Evolutionary conservation across 2,113 vertebrate species (phyloP).

Genomic region (Haemorhous mexicanus): DNA sequence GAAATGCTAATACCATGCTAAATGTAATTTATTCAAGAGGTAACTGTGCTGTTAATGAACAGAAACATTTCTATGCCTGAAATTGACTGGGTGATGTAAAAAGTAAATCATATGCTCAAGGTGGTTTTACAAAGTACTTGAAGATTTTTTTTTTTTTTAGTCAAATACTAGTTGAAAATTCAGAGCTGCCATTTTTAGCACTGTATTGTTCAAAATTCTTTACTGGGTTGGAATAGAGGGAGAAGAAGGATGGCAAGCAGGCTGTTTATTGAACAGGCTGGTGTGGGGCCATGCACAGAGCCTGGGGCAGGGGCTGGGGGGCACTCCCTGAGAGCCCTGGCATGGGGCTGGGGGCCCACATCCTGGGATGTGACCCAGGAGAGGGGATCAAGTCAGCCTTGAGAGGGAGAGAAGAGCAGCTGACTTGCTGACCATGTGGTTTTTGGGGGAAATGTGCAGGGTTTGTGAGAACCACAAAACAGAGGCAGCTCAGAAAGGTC

Average conservation of each 20-base stretch:
- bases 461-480: neutral
- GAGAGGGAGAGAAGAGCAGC: neutral
- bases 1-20: neutral
- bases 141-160: neutral
- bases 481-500: neutral
- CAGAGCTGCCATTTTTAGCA: neutral
- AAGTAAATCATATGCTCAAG: neutral
- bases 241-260: neutral
- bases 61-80: neutral
- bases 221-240: neutral
- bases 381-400: rapidly evolving
- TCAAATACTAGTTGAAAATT: neutral
- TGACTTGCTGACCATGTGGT: neutral
- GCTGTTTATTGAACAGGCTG: neutral
- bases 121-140: neutral
- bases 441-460: neutral
- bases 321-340: neutral
- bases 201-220: neutral
- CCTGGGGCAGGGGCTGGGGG: neutral
- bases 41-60: neutral
- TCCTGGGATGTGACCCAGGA: rapidly evolving
- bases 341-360: neutral
- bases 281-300: neutral
- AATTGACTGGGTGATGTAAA: neutral
- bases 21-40: neutral